phyloP scores from a whole-genome alignment of 2,797 vertebrate genomes.

The Danio jaintianensis region DNA sequence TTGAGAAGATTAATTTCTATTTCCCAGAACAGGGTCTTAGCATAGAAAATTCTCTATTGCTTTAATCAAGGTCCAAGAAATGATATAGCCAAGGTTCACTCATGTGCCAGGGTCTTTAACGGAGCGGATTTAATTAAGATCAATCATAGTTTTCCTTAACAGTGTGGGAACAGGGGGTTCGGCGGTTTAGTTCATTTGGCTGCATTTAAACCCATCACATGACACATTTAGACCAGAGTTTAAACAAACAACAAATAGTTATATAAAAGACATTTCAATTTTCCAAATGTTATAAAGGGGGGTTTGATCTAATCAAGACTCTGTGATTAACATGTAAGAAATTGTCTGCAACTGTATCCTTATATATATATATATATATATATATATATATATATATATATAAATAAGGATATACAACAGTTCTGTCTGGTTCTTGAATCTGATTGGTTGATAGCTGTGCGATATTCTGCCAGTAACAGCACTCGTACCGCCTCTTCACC shows the following conservation, averaged over 20 bases:
- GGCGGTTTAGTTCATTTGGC: background rate
- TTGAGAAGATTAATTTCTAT: slow-evolving; percentile 73
- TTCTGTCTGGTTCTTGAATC: too few species aligned
- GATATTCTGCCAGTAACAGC: too few species aligned
- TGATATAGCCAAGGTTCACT: slow-evolving; percentile 58
- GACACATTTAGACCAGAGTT: background rate
- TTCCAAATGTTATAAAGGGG: background rate
- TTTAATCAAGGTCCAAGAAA: slow-evolving; percentile 71
- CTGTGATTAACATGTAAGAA: background rate
- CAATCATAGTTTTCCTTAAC: slow-evolving; percentile 16
- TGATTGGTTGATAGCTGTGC: too few species aligned
- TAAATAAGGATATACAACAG: too few species aligned
- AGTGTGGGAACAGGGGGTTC: background rate
- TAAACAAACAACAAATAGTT: background rate
- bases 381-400: too few species aligned
- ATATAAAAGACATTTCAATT: background rate
- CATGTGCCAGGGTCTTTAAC: background rate
- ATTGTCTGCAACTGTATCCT: too few species aligned
- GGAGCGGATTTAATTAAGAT: slow-evolving; percentile 18
- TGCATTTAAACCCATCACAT: background rate
- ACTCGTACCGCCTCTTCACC: too few species aligned
- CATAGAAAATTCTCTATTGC: slow-evolving; percentile 54
- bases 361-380: too few species aligned
- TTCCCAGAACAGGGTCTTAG: slow-evolving; percentile 61
- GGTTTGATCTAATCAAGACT: background rate